Percentiles rank a stretch among this genome's conserved stretches.
Conservation (phyloP, 2,797 vertebrate genomes). For the Zenarchopterus dispar region DNA sequence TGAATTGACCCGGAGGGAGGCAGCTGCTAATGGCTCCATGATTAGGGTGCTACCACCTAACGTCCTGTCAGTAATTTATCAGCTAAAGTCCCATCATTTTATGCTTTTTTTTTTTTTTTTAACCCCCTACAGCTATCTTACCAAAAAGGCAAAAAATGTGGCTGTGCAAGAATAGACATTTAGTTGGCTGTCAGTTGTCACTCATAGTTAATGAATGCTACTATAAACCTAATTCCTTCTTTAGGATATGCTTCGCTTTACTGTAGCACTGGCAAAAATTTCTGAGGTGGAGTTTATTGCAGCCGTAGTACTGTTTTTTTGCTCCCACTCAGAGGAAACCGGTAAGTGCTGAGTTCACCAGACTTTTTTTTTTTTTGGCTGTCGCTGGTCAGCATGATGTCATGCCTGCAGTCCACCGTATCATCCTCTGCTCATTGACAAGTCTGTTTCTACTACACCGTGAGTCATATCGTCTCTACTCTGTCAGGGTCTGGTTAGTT, state of each 20-base stretch:
- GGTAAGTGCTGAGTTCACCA: constrained; percentile 60
- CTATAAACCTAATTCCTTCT: too few relatives aligned
- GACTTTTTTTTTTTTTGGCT: constrained; percentile 60
- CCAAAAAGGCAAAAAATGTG: not conserved
- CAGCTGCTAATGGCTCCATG: constrained; percentile 58
- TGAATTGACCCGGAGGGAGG: constrained; percentile 33
- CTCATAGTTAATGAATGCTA: too few relatives aligned
- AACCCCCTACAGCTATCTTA: constrained; percentile 12
- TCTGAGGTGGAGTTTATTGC: constrained; percentile 2
- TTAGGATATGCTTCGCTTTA: too few relatives aligned
- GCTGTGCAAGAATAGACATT: not conserved
- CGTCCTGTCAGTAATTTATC: constrained; percentile 51
- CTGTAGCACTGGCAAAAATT: too few relatives aligned
- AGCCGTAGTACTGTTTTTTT: constrained; percentile 20
- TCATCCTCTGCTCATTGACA: constrained; percentile 45
- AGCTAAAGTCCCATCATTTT: constrained; percentile 41
- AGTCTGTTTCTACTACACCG: constrained; percentile 36
- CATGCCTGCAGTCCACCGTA: constrained; percentile 38
- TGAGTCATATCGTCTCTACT: constrained; percentile 51
- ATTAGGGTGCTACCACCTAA: constrained; percentile 56
- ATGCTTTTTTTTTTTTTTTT: constrained; percentile 39
- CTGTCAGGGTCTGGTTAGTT: constrained; percentile 28
- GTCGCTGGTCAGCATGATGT: constrained; percentile 56
- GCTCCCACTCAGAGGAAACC: constrained; percentile 40
- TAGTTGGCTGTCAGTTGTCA: too few relatives aligned